Evolutionary conservation across 2,797 vertebrate species (phyloP).

Genomic region (Poecilia picta): DNA sequence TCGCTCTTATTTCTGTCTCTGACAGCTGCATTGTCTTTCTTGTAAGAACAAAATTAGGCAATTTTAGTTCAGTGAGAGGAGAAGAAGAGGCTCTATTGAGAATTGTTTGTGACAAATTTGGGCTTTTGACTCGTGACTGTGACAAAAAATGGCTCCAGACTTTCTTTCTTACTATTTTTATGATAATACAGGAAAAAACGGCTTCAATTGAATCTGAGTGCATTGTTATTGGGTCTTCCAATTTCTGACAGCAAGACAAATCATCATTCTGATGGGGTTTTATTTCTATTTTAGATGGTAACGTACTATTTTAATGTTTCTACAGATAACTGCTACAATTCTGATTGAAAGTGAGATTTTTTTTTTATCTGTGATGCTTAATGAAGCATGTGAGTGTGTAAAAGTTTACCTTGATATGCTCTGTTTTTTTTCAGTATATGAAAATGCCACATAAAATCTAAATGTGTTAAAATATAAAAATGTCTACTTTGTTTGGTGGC

Average conservation of each 20-base stretch:
- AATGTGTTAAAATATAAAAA: not conserved
- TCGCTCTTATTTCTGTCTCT: slow-evolving; percentile 30
- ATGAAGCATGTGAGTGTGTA: not conserved
- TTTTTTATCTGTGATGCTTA: not conserved
- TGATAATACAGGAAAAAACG: not conserved
- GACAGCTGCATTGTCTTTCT: slow-evolving; percentile 26
- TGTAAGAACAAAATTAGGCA: slow-evolving; percentile 19
- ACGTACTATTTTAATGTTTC: not conserved
- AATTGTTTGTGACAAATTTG: slow-evolving; percentile 41
- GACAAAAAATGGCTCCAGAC: slow-evolving; percentile 9
- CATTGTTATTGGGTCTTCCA: not conserved
- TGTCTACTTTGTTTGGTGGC: not conserved
- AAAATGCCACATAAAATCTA: not conserved
- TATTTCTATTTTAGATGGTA: not conserved
- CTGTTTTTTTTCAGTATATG: not conserved
- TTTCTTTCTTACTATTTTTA: slow-evolving; percentile 14
- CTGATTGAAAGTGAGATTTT: not conserved
- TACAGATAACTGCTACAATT: not conserved
- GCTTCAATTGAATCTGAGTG: not conserved
- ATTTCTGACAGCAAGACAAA: not conserved
- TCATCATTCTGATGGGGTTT: not conserved
- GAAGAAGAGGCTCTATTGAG: slow-evolving; percentile 23
- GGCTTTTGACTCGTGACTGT: slow-evolving; percentile 35
- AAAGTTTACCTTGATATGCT: not conserved
- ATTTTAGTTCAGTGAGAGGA: slow-evolving; percentile 15